Evolutionary conservation across 64 coral and sea anemone genomes (phyloP).

Genomic region (Pachyseris speciosa): DNA sequence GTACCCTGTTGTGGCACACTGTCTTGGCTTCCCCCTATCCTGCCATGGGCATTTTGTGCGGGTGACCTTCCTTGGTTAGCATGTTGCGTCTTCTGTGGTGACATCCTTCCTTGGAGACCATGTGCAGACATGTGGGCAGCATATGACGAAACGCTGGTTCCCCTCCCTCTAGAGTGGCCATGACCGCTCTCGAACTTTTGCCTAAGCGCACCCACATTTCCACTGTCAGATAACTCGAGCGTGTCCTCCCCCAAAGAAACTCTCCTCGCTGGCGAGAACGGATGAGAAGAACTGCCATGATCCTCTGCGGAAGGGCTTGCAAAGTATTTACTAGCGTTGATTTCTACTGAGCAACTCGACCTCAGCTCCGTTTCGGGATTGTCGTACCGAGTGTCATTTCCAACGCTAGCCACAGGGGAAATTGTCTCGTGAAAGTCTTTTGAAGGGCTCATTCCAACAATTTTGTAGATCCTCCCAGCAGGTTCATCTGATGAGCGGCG

Average conservation of each 20-base stretch:
- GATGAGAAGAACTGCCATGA: conserved; percentile 16
- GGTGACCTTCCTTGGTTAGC: not conserved
- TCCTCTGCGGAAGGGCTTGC: not conserved
- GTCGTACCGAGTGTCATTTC: not conserved
- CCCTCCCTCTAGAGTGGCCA: not conserved
- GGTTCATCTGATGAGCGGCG: conserved; percentile 37
- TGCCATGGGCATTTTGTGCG: not conserved
- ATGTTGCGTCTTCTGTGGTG: not conserved
- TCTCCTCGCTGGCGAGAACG: conserved; percentile 14
- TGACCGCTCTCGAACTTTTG: conserved; percentile 57
- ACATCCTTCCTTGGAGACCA: conserved; percentile 6
- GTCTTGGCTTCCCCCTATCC: not conserved
- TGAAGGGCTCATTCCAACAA: conserved; percentile 21
- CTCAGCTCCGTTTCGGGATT: not conserved
- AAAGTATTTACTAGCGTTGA: conserved; percentile 37
- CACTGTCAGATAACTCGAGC: not conserved
- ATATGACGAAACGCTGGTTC: not conserved
- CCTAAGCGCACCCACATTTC: conserved; percentile 24
- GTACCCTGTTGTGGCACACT: not conserved
- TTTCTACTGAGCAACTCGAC: not conserved
- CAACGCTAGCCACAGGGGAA: not conserved
- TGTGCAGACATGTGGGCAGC: not conserved
- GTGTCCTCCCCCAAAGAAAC: conserved; percentile 14
- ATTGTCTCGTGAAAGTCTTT: not conserved
- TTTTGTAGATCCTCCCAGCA: conserved; percentile 13